Evolutionary conservation across 1,140 invertebrate genomes (phyloP), one percentile per base, ranked within the genome.

Genomic region (Reticulitermes speratus): DNA sequence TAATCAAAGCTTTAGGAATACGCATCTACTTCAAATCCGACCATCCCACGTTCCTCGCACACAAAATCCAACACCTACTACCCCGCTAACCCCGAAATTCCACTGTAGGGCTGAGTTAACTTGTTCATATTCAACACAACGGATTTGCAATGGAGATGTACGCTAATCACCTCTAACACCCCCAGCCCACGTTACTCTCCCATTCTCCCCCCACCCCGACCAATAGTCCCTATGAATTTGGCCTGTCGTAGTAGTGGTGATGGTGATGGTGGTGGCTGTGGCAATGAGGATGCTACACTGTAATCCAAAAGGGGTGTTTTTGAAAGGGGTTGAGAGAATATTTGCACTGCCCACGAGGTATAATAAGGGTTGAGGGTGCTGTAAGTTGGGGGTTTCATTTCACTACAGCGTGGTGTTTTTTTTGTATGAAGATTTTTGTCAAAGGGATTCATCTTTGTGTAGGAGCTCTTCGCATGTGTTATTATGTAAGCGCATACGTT

Each of bases 141-240:
- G 83, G 83, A 84, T 84, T 84, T 84, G 83, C 83, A 84, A 84
- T 84, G 83, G 83, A 84, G 83, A 84, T 84, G 32, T 84, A 84
- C 83, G 83, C 83, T 84, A 84, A 84, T 84, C 44, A 84, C 83
- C 16, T 84, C 48, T 52, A 84, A 44, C 65, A 30, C 65, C 65
- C 65, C 65, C 25, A 75, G 9, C 8, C n/a, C 65, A 48, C 59
- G 59, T 65, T 23, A 30, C n/a, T 75, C n/a, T 75, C 65, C 65
- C 65, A 75, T 25, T 25, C 65, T 30, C 25, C n/a, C n/a, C 65
- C n/a, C 25, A 75, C 65, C 38, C 38, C 5, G n/a, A 3, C 65
- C 65, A 75, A 75, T 75, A 75, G 7, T 75, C 65, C 65, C n/a
- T 30, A 25, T 30, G 65, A 8, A 75, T 75, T 75, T 75, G 65